phyloP scores from a whole-genome alignment of 2,113 vertebrate genomes.

The Phaethornis superciliosus region DNA sequence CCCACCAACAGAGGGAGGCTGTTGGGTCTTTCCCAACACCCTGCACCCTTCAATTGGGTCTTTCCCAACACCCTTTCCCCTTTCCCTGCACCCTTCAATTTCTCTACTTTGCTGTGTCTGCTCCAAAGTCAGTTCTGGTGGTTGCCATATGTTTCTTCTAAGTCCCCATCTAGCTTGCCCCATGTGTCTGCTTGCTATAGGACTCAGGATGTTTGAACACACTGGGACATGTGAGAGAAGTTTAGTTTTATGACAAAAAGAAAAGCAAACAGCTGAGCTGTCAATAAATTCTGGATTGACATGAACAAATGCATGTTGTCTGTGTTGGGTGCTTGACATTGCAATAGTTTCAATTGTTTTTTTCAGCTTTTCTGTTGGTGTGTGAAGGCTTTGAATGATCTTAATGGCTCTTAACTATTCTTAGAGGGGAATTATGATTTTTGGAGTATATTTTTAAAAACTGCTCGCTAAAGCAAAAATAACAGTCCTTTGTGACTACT shows the following conservation, averaged over 20 bases:
- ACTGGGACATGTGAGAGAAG: neutral
- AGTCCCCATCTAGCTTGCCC: neutral
- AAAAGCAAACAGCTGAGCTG: neutral
- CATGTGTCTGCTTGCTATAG: fast-evolving
- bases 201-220: neutral
- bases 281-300: neutral
- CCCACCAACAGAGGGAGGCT: neutral
- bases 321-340: neutral
- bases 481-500: neutral
- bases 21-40: neutral
- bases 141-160: neutral
- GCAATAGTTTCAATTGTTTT: neutral
- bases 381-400: neutral
- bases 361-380: neutral
- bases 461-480: neutral
- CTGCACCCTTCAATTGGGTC: neutral
- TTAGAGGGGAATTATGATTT: neutral
- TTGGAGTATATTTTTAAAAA: neutral
- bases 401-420: neutral
- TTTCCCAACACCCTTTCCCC: no score
- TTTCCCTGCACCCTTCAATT: neutral
- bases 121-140: neutral
- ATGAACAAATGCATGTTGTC: neutral
- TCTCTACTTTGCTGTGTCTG: neutral
- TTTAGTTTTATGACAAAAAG: neutral